phyloP scores from a whole-genome alignment of 1,140 invertebrate species.

The Panagrolaimus sp. region DNA sequence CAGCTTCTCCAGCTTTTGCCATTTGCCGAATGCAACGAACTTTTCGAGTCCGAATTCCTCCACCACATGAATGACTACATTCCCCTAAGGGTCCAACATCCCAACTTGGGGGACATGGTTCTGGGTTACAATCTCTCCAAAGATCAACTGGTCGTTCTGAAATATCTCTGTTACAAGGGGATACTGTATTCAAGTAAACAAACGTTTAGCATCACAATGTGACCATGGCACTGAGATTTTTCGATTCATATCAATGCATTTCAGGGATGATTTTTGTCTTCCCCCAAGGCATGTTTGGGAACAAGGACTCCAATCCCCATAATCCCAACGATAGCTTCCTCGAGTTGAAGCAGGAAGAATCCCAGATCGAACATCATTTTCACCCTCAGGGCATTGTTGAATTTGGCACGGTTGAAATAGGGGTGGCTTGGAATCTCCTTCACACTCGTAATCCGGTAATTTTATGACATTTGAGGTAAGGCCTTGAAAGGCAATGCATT shows the following conservation, averaged over 20 bases:
- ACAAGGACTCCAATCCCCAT: slow-evolving; percentile 72
- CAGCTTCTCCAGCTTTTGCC: slow-evolving; percentile 75
- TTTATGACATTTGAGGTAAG: slow-evolving; percentile 41
- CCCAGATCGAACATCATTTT: slow-evolving; percentile 15
- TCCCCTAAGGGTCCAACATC: slow-evolving; percentile 61
- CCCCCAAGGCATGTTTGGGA: slow-evolving; percentile 86
- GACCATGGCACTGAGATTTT: slow-evolving; percentile 76
- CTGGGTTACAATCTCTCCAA: slow-evolving; percentile 84
- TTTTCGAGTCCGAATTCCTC: slow-evolving; percentile 76
- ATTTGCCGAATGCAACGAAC: slow-evolving; percentile 83
- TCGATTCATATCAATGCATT: slow-evolving; percentile 79
- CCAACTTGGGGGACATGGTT: slow-evolving; percentile 69
- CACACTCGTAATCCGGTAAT: slow-evolving; percentile 54
- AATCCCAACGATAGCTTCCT: slow-evolving; percentile 59
- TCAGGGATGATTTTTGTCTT: slow-evolving; percentile 79
- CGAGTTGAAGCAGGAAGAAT: not conserved
- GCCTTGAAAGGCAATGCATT: slow-evolving; percentile 65
- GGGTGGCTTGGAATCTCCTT: slow-evolving; percentile 45
- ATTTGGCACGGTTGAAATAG: slow-evolving; percentile 53
- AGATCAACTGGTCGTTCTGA: slow-evolving; percentile 74
- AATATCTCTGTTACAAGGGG: slow-evolving; percentile 58
- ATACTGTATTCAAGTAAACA: not conserved
- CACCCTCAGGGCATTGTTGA: slow-evolving; percentile 27
- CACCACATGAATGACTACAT: slow-evolving; percentile 83
- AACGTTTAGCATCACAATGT: slow-evolving; percentile 69